Conservation (phyloP, 2,113 vertebrate genomes). For the Trochalopteron elliotii region DNA sequence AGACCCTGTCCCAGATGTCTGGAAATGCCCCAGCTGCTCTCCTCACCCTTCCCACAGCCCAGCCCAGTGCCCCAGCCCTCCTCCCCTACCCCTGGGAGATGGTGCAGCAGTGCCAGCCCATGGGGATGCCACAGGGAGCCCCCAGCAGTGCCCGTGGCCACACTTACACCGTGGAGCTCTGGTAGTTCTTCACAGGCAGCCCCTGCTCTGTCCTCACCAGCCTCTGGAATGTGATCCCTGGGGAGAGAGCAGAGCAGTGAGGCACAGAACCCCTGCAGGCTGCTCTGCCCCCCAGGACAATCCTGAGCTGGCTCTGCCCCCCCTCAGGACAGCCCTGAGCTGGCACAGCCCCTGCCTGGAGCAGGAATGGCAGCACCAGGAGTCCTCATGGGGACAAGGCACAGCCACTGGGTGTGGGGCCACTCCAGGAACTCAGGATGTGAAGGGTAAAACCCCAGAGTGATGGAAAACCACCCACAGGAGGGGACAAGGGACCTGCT, state of each 20-base stretch:
- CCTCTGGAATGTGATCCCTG: conserved; percentile 93
- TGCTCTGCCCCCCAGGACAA: too few species aligned
- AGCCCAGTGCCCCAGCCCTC: neutral
- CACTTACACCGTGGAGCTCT: conserved; percentile 88
- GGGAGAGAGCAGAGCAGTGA: neutral
- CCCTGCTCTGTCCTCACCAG: conserved; percentile 92
- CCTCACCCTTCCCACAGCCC: neutral
- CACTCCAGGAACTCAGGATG: too few species aligned
- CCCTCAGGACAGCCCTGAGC: neutral
- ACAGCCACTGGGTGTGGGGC: fast-evolving
- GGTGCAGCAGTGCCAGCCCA: neutral
- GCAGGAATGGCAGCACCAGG: fast-evolving
- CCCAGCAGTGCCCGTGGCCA: neutral
- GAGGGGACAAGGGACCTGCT: neutral
- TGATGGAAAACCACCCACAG: neutral
- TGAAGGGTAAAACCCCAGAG: neutral
- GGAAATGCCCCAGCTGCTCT: neutral
- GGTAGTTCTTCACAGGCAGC: conserved; percentile 70
- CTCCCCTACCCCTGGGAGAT: neutral
- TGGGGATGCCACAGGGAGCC: neutral
- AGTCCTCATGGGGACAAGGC: neutral
- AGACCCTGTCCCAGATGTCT: neutral
- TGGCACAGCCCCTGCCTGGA: neutral
- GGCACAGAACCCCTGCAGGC: neutral
- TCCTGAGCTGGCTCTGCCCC: neutral